Evolutionary conservation across 2,113 vertebrate genomes (phyloP), one percentile per base, ranked within the genome.

Genomic region (Amphilophus citrinellus): DNA sequence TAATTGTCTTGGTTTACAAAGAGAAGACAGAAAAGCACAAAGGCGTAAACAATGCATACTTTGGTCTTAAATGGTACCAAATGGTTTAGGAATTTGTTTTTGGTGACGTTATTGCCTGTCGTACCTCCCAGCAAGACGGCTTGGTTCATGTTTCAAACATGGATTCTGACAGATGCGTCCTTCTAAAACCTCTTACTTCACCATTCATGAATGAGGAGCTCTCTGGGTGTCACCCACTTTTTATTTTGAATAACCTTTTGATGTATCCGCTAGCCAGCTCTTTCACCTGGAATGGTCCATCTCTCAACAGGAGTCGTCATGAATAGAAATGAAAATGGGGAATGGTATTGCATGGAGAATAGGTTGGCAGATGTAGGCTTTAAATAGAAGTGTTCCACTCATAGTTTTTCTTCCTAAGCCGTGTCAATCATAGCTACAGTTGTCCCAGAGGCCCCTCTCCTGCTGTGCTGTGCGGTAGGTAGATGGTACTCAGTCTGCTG

Each of bases 381-480:
- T 87, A 86, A 88, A 90, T 91, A 84, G 86, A 87, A 37, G 37
- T 37, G 37, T 87, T 66, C 62, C 77, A 59, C 77, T 79, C 66
- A 59, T 86, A 84, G 58, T 93, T 91, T 91, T 78, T 89, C 81
- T 77, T 83, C 65, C 18, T 62, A 76, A 63, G 76, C 39, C 11
- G 3, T 61, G 91, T 94, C 91, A 87, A 42, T 92, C 85, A 68
- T 7, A 84, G 71, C 76, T 83, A n/a, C 37, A 77, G 79, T 82
- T 8, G 61, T 80, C 91, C 82, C 89, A 9, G 71, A 61, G 86
- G 86, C 77, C 68, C 0, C 80, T 18, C 63, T 87, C 86, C 88
- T 39, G 90, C 88, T 80, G 89, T 10, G 90, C 82, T 42, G 61
- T 88, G 83, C 20, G 58, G 88, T 90, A 88, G 90, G 79, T 92